Conservation (phyloP, 2,113 vertebrate species). For the Hippocampus comes region DNA sequence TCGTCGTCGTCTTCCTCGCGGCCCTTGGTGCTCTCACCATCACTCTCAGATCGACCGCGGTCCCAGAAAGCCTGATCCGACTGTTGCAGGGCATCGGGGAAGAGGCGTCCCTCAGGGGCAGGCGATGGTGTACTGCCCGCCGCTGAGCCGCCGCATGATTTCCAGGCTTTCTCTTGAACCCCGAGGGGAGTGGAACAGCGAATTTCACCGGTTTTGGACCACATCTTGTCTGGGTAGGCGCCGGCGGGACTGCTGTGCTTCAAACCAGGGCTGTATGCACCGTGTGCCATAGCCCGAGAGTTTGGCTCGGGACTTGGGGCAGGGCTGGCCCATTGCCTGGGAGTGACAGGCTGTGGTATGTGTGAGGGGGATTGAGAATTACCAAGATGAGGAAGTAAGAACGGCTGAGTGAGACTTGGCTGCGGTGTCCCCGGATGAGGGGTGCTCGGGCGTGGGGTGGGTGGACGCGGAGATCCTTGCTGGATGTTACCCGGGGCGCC, state of each 20-base stretch:
- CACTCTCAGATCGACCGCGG: conserved; percentile 75
- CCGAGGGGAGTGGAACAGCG: conserved; percentile 76
- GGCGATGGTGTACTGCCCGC: conserved; percentile 70
- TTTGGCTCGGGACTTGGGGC: conserved; percentile 69
- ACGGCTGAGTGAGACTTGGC: conserved; percentile 17
- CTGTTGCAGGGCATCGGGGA: conserved; percentile 73
- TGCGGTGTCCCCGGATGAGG: conserved; percentile 48
- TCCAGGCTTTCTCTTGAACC: conserved; percentile 85
- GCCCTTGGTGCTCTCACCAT: conserved; percentile 59
- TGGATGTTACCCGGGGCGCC: conserved; percentile 41
- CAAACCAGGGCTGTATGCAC: conserved; percentile 64
- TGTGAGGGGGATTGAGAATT: conserved; percentile 46
- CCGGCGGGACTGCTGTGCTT: conserved; percentile 72
- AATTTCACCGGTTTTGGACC: conserved; percentile 78
- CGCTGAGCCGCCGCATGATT: conserved; percentile 73
- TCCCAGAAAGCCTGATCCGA: conserved; percentile 77
- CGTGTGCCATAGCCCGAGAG: conserved; percentile 65
- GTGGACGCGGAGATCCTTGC: conserved; percentile 33
- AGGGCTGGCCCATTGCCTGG: conserved; percentile 66
- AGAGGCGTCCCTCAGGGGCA: conserved; percentile 75
- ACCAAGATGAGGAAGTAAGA: conserved; percentile 24
- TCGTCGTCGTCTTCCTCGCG: conserved; percentile 58
- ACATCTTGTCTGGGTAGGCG: conserved; percentile 75
- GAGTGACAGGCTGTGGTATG: conserved; percentile 51
- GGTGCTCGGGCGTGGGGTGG: conserved; percentile 32